Base-by-base conservation (phyloP, 1,140 invertebrate genomes). In the Apis dorsata region DNA sequence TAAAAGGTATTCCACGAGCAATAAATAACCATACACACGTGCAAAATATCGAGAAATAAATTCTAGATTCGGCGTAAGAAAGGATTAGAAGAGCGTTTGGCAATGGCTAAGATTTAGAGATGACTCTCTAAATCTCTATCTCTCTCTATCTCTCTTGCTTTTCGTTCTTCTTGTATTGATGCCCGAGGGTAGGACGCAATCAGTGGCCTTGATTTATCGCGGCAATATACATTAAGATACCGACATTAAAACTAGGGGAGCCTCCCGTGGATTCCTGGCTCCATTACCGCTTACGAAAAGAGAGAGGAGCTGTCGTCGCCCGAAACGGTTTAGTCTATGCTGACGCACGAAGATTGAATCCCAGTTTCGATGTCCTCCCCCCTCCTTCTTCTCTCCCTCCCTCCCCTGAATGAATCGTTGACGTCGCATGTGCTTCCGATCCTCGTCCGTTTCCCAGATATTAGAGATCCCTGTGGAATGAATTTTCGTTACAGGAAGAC, bases 211-310 rank as follows among this genome's bases (percentile, higher is more conserved):
- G 93, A 93, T 93, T 93, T 93, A 93, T 93, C 89, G 91, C 85
- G 83, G 92, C 92, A 93, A 93, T 93, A 93, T 93, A 93, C 92
- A 93, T 93, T 93, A 93, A 93, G 93, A 94, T 94, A 94, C 93
- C 92, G 90, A 92, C 92, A 93, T 93, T 93, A 93, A 93, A 93
- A 93, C 92, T 93, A 92, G 92, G 92, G 92, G 92, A 92, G 90
- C 87, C 89, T 90, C 89, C 87, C 84, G 80, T 87, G 81, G 84
- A 87, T 80, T 80, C 83, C 83, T 75, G 74, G 86, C 90, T 90
- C 90, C 89, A 91, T 91, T 91, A 91, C 88, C 87, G 86, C 89
- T 86, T 84, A 85, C 79, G 63, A 86, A 82, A 83, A 86, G 87
- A 86, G 83, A 87, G 85, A 81, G 49, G 53, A 81, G 85, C 79